Evolutionary conservation across 1,140 invertebrate genomes (phyloP).

Genomic region (Lasaia peninsularis): DNA sequence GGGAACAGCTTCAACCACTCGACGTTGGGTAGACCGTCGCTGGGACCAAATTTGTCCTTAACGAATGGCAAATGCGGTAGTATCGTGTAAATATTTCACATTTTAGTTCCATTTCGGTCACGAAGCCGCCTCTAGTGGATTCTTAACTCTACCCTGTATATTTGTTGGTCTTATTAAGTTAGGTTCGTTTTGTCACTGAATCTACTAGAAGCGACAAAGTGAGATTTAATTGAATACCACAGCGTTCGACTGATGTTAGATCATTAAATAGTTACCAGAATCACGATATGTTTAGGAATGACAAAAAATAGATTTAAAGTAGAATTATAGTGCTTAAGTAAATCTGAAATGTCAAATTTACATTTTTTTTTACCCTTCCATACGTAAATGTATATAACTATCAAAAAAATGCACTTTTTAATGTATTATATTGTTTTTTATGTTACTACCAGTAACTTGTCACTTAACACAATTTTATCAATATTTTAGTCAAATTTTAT

Average conservation of each 20-base stretch:
- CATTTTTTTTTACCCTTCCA: neutral
- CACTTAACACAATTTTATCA: neutral
- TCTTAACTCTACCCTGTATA: neutral
- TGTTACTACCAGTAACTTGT: neutral
- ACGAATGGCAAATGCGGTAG: slow-evolving; percentile 68
- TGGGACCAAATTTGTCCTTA: slow-evolving; percentile 48
- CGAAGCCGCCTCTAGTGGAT: neutral
- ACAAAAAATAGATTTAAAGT: slow-evolving; percentile 14
- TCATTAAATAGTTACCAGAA: slow-evolving; percentile 18
- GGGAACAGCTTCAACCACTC: slow-evolving; percentile 32
- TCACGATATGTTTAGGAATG: slow-evolving; percentile 18
- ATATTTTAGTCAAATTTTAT: neutral
- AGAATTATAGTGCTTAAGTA: slow-evolving; percentile 12
- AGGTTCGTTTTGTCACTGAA: neutral
- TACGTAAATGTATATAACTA: neutral
- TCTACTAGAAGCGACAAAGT: slow-evolving; percentile 4
- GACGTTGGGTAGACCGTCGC: slow-evolving; percentile 40
- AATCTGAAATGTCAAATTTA: neutral
- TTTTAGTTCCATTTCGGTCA: slow-evolving; percentile 20
- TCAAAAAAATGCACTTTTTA: no score
- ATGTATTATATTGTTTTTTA: neutral
- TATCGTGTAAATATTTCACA: slow-evolving; percentile 45
- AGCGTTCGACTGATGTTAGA: neutral
- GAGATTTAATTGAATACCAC: slow-evolving; percentile 4
- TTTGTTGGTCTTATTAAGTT: neutral